Evolutionary conservation across 2,797 vertebrate species (phyloP).

Genomic region (Hapalemur alaotrensis): DNA sequence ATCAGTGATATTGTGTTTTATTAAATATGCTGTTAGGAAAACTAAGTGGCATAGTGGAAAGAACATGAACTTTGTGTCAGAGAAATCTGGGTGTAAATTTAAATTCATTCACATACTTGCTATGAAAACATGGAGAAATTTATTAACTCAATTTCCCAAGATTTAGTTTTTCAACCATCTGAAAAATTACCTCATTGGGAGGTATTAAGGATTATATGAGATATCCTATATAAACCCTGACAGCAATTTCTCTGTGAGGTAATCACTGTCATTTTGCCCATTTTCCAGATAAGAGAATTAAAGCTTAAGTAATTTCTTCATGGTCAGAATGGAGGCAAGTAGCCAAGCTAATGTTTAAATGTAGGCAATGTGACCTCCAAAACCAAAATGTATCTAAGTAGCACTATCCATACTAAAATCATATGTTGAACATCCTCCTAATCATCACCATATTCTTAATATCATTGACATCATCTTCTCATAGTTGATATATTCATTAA

Average conservation of each 20-base stretch:
- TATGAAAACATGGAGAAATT: neutral
- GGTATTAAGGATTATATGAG: neutral
- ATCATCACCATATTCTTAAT: neutral
- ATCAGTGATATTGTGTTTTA: slow-evolving; percentile 65
- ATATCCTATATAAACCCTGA: neutral
- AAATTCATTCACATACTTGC: neutral
- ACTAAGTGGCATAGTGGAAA: neutral
- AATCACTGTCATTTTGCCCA: neutral
- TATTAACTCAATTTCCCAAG: slow-evolving; percentile 12
- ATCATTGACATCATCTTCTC: neutral
- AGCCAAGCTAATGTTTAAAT: neutral
- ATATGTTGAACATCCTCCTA: neutral
- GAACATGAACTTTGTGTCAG: slow-evolving; percentile 18
- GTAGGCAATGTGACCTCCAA: neutral
- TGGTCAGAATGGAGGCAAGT: neutral
- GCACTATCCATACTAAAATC: neutral
- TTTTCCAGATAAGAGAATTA: neutral
- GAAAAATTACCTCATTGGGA: neutral
- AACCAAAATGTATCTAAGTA: neutral
- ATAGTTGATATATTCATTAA: neutral
- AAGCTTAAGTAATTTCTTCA: neutral
- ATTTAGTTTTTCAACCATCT: neutral
- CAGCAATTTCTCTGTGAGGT: neutral
- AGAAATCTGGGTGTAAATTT: neutral
- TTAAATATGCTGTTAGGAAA: slow-evolving; percentile 56